Conservation (phyloP, 2,888 invertebrate genomes). For the Mystacides longicornis region DNA sequence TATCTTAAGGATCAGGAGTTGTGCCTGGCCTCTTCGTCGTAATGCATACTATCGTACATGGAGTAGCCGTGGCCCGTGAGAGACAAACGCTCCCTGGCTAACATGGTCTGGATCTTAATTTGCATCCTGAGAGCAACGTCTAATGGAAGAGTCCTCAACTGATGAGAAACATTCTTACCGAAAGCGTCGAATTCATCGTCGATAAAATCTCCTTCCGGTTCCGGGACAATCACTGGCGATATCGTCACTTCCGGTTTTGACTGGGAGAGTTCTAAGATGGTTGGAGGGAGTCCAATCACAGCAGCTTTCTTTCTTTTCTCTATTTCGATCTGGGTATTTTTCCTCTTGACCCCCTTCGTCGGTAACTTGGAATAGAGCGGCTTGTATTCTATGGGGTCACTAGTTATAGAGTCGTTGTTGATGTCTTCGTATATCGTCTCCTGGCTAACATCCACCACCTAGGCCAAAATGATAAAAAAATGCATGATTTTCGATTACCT, state of each 20-base stretch:
- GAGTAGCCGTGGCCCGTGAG: neutral
- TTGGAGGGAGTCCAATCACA: neutral
- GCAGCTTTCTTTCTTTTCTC: neutral
- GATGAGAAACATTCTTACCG: constrained; percentile 9
- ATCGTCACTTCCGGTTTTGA: neutral
- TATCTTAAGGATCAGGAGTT: neutral
- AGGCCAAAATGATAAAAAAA: neutral
- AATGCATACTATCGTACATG: neutral
- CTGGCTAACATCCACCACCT: neutral
- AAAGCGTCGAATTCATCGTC: constrained; percentile 16
- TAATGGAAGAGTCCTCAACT: constrained; percentile 10
- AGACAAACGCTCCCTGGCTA: constrained; percentile 4
- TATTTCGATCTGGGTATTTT: neutral
- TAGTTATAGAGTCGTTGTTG: neutral
- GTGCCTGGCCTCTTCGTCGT: neutral
- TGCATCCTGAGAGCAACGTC: constrained; percentile 10
- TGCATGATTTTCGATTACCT: too few relatives aligned
- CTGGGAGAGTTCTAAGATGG: neutral
- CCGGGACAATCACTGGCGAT: neutral
- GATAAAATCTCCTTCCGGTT: neutral
- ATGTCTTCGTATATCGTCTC: neutral
- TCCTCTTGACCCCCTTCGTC: constrained; percentile 7
- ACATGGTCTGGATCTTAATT: constrained; percentile 11
- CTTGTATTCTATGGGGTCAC: constrained; percentile 10
- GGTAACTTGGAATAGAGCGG: constrained; percentile 13